Conservation (phyloP, 2,888 invertebrate genomes). For the Nephrotoma guestfalica region DNA sequence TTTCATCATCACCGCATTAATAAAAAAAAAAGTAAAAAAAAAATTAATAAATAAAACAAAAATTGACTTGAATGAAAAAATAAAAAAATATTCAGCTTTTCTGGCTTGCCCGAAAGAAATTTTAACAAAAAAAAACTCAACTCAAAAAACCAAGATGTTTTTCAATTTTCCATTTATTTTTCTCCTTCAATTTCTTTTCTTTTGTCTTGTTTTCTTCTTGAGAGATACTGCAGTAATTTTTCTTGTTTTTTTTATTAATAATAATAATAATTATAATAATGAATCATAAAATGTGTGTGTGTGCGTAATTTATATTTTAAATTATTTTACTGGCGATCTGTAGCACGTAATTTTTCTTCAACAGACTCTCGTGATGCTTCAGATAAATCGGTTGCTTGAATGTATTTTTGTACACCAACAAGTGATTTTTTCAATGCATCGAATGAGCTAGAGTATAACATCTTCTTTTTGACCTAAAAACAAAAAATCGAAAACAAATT, state of each 20-base stretch:
- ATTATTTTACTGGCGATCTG: slow-evolving; percentile 68
- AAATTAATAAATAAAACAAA: background rate
- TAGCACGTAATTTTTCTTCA: slow-evolving; percentile 86
- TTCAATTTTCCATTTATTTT: background rate
- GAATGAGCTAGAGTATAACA: slow-evolving; percentile 87
- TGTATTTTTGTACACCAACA: slow-evolving; percentile 93
- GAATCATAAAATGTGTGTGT: slow-evolving; percentile 2
- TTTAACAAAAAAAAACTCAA: background rate
- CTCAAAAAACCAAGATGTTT: background rate
- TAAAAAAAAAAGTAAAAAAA: background rate
- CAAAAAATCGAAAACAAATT: slow-evolving; percentile 4
- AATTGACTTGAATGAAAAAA: background rate
- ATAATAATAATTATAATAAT: background rate
- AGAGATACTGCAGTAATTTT: slow-evolving; percentile 1
- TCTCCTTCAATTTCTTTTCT: background rate
- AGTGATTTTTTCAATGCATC: slow-evolving; percentile 95
- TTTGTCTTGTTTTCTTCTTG: background rate
- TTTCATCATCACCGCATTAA: background rate
- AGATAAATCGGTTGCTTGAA: slow-evolving; percentile 89
- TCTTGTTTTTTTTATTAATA: background rate
- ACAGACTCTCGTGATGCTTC: slow-evolving; percentile 89
- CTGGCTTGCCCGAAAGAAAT: background rate
- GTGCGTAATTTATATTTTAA: slow-evolving; percentile 11
- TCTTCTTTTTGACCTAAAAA: slow-evolving; percentile 58
- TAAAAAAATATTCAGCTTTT: background rate